Base-by-base conservation (phyloP, 2,888 invertebrate species). In the Metalampra italica region DNA sequence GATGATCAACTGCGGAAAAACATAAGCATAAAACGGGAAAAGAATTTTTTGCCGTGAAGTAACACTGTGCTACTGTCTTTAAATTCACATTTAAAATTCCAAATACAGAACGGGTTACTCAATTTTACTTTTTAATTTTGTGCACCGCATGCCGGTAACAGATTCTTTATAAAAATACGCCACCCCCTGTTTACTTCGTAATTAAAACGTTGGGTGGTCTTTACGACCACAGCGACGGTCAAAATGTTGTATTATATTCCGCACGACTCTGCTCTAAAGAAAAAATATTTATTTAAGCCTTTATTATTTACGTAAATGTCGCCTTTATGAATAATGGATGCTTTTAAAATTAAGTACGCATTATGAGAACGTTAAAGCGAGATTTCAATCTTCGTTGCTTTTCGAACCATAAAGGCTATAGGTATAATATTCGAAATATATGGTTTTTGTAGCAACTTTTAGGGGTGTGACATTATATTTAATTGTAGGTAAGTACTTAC, bases 131-230 rank as follows among this genome's bases (percentile, higher is more conserved):
- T 48, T 40, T 48, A 48, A 48, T 48, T 44, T 36, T 15, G 8
- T 29, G 29, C 48, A 44, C 40, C 39, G 40, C 34, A 44, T 34
- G 48, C 44, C 29, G 48, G 47, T 30, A 32, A 36, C 55, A 55
- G 52, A 59, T 64, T 64, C 56, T 57, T 7, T 22, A 52, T 60
- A 57, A 60, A 62, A 60, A 60, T 11, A 11, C 22, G 60, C 55
- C 58, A 48, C 57, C 63, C 58, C 60, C 63, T 66, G 62, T 75
- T 75, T 68, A 62, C 62, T 53, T 48, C 52, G 70, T 70, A 77
- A 76, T 78, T 76, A 76, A 74, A 73, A 64, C 59, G 56, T 56
- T 62, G 67, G 66, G 58, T 58, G 66, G 64, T 60, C 59, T 70
- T 73, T 70, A 71, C 56, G 60, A 58, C 62, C 54, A 51, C 53